These are phyloP conservation scores for Scaptomyza pallida DNA, from an alignment of 1,140 invertebrate genomes.

Conservation along the genomic window DNA sequence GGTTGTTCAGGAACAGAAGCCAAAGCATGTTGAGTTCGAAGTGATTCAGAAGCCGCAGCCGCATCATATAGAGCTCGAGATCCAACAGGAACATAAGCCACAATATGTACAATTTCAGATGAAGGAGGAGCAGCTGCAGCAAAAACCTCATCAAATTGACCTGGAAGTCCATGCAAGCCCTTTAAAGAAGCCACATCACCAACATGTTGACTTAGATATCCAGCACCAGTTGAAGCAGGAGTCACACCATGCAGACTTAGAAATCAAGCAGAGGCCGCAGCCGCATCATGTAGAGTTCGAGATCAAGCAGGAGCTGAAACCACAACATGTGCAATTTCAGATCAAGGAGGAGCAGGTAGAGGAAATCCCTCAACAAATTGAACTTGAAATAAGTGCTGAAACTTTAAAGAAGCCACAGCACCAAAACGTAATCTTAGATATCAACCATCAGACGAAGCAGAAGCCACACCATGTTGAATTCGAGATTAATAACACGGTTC, in stretches of 20 bases:
- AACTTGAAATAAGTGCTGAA: background rate
- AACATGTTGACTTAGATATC: conserved; percentile 4
- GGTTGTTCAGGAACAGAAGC: background rate
- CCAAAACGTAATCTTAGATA: too few relatives aligned
- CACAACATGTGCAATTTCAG: conserved; percentile 17
- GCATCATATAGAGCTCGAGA: conserved; percentile 13
- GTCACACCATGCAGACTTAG: conserved; percentile 20
- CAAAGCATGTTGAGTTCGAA: background rate
- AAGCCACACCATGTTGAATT: conserved; percentile 32
- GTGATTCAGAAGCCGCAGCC: background rate
- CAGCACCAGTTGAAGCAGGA: conserved; percentile 8
- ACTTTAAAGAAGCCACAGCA: background rate
- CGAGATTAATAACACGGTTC: conserved; percentile 2
- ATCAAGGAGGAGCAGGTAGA: conserved; percentile 1
- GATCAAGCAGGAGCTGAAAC: conserved; percentile 7
- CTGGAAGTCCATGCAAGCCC: background rate
- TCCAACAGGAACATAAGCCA: conserved; percentile 2
- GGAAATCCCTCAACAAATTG: background rate
- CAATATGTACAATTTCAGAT: conserved; percentile 20
- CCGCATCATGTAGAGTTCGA: conserved; percentile 17
- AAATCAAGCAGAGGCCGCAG: background rate
- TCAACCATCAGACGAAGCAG: too few relatives aligned
- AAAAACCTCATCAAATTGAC: background rate
- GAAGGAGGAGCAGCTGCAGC: conserved; percentile 13
- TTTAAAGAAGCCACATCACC: conserved; percentile 10